These are phyloP conservation scores for Meiosimyza platycephala DNA, from an alignment of 2,888 invertebrate genomes.

Conservation along the genomic window DNA sequence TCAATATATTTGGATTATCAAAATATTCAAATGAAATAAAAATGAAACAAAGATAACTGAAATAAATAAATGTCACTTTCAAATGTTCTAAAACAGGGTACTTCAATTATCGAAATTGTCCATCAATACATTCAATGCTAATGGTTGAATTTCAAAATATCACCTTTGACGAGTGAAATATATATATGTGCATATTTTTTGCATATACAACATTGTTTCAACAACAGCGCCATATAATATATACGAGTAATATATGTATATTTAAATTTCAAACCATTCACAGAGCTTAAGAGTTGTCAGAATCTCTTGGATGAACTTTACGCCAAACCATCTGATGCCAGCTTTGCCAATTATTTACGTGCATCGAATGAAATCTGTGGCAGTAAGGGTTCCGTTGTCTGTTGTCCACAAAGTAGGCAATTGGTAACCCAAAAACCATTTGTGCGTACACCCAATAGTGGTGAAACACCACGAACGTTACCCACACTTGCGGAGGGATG, in stretches of 20 bases:
- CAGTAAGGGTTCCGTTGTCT: slow-evolving; percentile 50
- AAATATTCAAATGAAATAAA: too few relatives aligned
- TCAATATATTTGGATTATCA: too few relatives aligned
- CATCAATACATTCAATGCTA: too few relatives aligned
- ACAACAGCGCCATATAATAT: too few relatives aligned
- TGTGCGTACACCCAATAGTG: slow-evolving; percentile 35
- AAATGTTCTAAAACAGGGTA: too few relatives aligned
- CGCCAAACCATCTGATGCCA: slow-evolving; percentile 50
- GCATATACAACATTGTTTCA: not conserved
- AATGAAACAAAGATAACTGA: too few relatives aligned
- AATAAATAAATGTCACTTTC: too few relatives aligned
- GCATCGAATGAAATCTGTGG: slow-evolving; percentile 59
- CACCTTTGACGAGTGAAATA: too few relatives aligned
- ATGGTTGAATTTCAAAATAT: too few relatives aligned
- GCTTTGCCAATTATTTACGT: slow-evolving; percentile 52
- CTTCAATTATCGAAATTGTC: too few relatives aligned
- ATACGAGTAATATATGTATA: too few relatives aligned
- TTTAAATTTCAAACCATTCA: not conserved
- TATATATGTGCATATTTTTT: not conserved
- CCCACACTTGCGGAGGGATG: slow-evolving; percentile 70
- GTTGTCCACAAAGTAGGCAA: slow-evolving; percentile 55
- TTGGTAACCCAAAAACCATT: slow-evolving; percentile 31
- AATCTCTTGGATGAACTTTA: slow-evolving; percentile 50
- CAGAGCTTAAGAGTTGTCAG: slow-evolving; percentile 55
- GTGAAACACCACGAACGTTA: slow-evolving; percentile 55